These are phyloP conservation scores for Bubo scandiacus DNA, from an alignment of 2,113 vertebrate genomes.

Conservation along the genomic window DNA sequence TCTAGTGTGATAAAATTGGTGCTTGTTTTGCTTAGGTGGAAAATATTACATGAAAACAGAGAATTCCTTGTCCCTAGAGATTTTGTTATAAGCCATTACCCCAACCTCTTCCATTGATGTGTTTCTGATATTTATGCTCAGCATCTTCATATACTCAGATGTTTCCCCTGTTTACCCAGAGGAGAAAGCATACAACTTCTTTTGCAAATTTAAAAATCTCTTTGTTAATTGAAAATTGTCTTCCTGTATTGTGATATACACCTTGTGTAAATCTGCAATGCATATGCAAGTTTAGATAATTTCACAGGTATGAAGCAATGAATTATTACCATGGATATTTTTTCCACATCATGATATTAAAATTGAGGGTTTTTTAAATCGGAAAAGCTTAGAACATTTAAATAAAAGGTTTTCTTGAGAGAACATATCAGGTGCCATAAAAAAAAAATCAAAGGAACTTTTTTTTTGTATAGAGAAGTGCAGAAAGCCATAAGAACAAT, in stretches of 20 bases:
- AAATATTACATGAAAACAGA: background rate
- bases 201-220: background rate
- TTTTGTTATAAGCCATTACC: background rate
- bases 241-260: background rate
- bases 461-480: background rate
- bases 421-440: background rate
- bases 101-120: background rate
- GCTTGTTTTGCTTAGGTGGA: background rate
- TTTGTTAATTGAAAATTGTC: background rate
- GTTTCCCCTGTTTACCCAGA: background rate
- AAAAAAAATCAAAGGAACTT: background rate
- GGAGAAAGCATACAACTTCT: background rate
- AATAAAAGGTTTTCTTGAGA: background rate
- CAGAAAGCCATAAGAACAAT: background rate
- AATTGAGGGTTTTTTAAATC: too few relatives aligned
- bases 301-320: background rate
- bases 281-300: background rate
- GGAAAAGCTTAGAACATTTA: background rate
- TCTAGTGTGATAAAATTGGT: background rate
- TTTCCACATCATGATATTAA: background rate
- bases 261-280: background rate
- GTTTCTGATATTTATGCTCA: conserved; percentile 18
- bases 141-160: background rate
- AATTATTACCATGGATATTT: background rate
- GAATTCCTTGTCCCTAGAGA: background rate